Base-by-base conservation (phyloP, 2,113 vertebrate genomes). In the Tapirus terrestris region DNA sequence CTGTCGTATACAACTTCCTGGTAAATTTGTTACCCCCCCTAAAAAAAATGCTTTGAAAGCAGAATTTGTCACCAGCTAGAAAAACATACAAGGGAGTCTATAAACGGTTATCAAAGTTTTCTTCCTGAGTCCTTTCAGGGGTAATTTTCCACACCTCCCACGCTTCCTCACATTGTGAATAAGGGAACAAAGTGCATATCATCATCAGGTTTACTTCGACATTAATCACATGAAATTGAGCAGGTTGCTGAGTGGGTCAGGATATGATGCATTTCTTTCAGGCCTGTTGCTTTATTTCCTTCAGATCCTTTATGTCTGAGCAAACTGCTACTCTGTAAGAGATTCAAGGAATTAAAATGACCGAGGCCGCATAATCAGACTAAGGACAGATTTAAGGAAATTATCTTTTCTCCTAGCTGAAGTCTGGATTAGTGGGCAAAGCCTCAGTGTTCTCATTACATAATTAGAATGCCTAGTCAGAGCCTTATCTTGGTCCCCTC, bases 341-440 rank as follows among this genome's bases (percentile, higher is more conserved):
- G 80, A 87, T 39, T 79, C 93, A 93, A 91, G 60, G 82, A 94
- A 73, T 84, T 90, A 81, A 83, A 45, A 77, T 63, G 58, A 80
- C 56, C 76, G 51, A 76, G 31, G 36, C 61, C 89, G 6, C 43
- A 89, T 93, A 83, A 80, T 63, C 53, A 94, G 53, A 68, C 6
- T 63, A 89, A 82, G 31, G 45, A 36, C 21, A 79, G 67, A 43
- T 88, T 91, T 95, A 77, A 93, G 45, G 33, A 91, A 87, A 85
- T 91, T 88, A 53, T 87, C 27, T 89, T 83, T 92, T 51, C 36
- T 84, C 27, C 70, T 73, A 18, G 63, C 27, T 58, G 31, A 89
- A 82, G 45, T 60, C 72, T 70, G 60, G 48, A 82, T 93, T 82
- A 77, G 60, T 61, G 81, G 31, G n/a, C 75, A 90, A 92, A 93